These are phyloP conservation scores for Drosophila auraria DNA, from an alignment of 1,140 invertebrate genomes.

Conservation along the genomic window DNA sequence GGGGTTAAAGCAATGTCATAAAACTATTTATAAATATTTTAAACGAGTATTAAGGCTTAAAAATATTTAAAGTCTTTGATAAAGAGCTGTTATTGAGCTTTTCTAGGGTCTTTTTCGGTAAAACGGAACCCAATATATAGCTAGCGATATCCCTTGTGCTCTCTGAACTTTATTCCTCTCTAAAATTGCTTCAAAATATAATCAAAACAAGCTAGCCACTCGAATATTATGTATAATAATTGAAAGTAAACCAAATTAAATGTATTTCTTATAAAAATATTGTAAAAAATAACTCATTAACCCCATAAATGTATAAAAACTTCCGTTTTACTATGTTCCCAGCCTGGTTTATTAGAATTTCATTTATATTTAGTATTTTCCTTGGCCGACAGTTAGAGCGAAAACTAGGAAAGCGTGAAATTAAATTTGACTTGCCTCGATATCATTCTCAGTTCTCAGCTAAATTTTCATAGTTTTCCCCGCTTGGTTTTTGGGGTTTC, in stretches of 20 bases:
- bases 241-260: neutral
- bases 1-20: neutral
- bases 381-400: constrained; percentile 16
- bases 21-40: neutral
- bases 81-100: too few relatives aligned
- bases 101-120: too few relatives aligned
- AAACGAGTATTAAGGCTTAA: neutral
- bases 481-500: neutral
- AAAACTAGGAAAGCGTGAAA: constrained; percentile 77
- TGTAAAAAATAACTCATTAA: neutral
- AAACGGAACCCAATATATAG: too few relatives aligned
- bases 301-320: neutral
- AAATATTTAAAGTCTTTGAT: too few relatives aligned
- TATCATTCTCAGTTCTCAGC: constrained; percentile 61
- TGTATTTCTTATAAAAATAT: neutral
- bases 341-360: constrained; percentile 50
- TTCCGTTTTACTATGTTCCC: neutral
- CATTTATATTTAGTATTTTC: constrained; percentile 47
- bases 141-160: too few relatives aligned
- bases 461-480: constrained; percentile 56
- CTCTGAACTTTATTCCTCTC: too few relatives aligned
- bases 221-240: too few relatives aligned
- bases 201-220: too few relatives aligned
- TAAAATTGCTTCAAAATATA: too few relatives aligned
- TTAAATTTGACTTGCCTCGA: constrained; percentile 79